Evolutionary conservation across 2,797 vertebrate genomes (phyloP).

Genomic region (Vireo griseus): DNA sequence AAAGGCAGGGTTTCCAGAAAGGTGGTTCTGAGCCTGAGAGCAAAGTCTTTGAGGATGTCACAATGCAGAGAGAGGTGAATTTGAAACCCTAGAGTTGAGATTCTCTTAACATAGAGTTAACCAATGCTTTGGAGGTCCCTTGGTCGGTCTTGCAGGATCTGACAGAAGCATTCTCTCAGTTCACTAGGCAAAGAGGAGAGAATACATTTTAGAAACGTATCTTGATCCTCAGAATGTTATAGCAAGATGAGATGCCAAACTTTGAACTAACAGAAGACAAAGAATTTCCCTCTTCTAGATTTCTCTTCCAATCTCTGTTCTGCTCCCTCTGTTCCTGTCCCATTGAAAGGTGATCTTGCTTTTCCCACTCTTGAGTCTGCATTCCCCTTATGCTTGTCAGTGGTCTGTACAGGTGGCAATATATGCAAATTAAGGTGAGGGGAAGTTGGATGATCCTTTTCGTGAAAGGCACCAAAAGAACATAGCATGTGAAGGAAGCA

Average conservation of each 20-base stretch:
- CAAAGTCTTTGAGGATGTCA: background rate
- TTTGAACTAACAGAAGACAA: background rate
- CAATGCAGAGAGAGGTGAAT: background rate
- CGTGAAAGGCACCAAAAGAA: background rate
- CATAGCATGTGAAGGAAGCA: background rate
- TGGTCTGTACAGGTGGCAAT: background rate
- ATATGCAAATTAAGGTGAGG: background rate
- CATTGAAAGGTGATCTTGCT: background rate
- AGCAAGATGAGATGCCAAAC: background rate
- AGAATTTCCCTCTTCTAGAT: background rate
- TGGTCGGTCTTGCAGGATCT: background rate
- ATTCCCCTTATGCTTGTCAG: fast-evolving
- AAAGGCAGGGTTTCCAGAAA: background rate
- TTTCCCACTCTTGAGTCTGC: background rate
- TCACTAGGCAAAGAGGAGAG: background rate
- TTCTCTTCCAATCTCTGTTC: background rate
- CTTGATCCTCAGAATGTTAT: background rate
- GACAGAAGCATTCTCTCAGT: background rate
- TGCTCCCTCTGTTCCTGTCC: background rate
- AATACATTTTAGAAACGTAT: background rate
- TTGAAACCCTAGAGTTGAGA: background rate
- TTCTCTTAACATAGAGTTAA: background rate
- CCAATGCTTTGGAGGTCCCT: fast-evolving
- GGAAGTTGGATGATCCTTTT: background rate
- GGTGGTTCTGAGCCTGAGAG: background rate